phyloP scores from a whole-genome alignment of 2,113 vertebrate species.

The Emydocephalus ijimae region DNA sequence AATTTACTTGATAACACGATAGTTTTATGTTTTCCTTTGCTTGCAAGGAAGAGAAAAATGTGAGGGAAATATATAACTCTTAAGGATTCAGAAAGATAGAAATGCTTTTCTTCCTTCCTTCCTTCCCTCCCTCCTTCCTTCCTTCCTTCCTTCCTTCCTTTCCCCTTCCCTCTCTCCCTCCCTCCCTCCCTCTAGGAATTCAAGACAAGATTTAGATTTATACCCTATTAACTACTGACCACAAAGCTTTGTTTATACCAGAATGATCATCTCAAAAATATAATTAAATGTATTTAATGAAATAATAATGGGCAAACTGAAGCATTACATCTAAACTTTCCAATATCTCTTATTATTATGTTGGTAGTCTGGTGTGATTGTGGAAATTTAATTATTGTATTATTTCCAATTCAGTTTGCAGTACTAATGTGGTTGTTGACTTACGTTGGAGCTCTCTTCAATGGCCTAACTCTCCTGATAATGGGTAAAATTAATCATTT shows the following conservation, averaged over 20 bases:
- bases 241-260: background rate
- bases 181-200: background rate
- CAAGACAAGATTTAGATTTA: background rate
- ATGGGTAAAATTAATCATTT: slow-evolving; percentile 80
- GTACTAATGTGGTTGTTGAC: slow-evolving; percentile 99
- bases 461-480: slow-evolving; percentile 96
- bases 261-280: background rate
- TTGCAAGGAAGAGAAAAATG: background rate
- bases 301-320: slow-evolving; percentile 3
- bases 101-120: background rate
- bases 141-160: background rate
- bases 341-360: background rate
- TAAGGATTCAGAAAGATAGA: background rate
- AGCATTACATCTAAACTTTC: slow-evolving; percentile 14
- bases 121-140: too few species aligned
- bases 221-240: background rate
- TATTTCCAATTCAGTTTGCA: slow-evolving; percentile 83
- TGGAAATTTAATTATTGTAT: slow-evolving; percentile 35
- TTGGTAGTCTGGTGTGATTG: slow-evolving; percentile 6
- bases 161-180: background rate
- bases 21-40: background rate
- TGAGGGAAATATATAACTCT: background rate
- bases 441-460: slow-evolving; percentile 97
- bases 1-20: background rate
- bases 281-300: background rate